Conservation (phyloP, 2,113 vertebrate species). For the Trematocara stigmaticum region DNA sequence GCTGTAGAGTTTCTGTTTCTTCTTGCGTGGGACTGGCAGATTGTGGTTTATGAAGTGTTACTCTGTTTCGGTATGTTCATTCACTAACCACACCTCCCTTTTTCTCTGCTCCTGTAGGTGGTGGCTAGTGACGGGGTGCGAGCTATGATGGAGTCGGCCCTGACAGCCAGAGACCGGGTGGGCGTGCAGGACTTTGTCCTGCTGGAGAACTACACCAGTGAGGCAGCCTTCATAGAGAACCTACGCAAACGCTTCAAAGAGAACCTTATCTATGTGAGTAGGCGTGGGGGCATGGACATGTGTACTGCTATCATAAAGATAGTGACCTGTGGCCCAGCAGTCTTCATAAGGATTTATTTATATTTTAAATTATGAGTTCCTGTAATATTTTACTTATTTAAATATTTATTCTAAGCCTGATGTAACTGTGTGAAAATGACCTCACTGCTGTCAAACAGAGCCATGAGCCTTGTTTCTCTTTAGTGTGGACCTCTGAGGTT, state of each 20-base stretch:
- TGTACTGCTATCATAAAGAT: not conserved
- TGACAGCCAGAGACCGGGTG: constrained; percentile 94
- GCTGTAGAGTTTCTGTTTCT: not conserved
- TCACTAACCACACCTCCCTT: not conserved
- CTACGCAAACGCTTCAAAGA: constrained; percentile 94
- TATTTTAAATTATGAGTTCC: not conserved
- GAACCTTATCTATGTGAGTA: constrained; percentile 94
- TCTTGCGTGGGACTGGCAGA: not conserved
- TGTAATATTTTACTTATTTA: not conserved
- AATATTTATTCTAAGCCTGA: not conserved
- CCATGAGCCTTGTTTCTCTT: not conserved
- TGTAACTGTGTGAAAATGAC: not conserved
- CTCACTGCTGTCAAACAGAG: not conserved
- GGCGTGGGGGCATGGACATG: not conserved
- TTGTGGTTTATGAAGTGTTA: not conserved
- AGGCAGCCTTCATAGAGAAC: constrained; percentile 94
- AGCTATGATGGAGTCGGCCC: constrained; percentile 93
- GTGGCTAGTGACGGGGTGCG: constrained; percentile 85
- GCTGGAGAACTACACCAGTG: constrained; percentile 95
- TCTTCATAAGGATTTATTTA: not conserved
- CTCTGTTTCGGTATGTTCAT: not conserved
- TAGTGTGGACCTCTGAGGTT: not conserved
- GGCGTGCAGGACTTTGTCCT: constrained; percentile 98
- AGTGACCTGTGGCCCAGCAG: not conserved
- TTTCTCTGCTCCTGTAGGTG: constrained; percentile 67